Evolutionary conservation across 1,140 invertebrate genomes (phyloP), one percentile per base, ranked within the genome.

Genomic region (Calliphora vicina): DNA sequence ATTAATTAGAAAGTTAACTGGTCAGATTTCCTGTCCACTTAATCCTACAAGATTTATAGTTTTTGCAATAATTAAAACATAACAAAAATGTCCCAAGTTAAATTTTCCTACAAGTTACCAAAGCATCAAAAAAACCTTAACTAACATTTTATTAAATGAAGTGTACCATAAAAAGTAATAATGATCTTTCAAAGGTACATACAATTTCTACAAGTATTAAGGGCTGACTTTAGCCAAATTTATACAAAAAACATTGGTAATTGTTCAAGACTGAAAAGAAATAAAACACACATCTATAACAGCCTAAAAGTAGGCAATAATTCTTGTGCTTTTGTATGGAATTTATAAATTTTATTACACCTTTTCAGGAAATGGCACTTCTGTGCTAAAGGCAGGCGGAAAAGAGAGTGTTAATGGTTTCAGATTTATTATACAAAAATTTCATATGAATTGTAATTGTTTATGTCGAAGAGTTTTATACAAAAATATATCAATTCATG

Each of bases 361-460:
- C 61, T 67, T 67, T 25, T 67, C 8, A 17, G 17, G 13, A 61
- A 17, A 5, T 17, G 13, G 6, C n/a, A 13, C 1, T 61, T 61
- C n/a, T 17, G 13, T 61, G 3, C 50, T n/a, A n/a, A n/a, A n/a
- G n/a, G n/a, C n/a, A n/a, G n/a, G n/a, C n/a, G n/a, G n/a, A n/a
- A n/a, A n/a, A n/a, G 61, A n/a, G 61, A 23, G n/a, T 67, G 23
- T 67, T 67, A 67, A 67, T 67, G 61, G 61, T 67, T 67, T 67
- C 61, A 67, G 61, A 67, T 67, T 67, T 67, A 67, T 67, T 67
- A 67, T 67, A 17, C 5, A 20, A 23, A 67, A 23, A 67, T 23
- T 67, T 67, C 61, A 67, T 67, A 67, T 67, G 61, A 67, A 67
- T 67, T 67, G 61, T 67, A 67, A 67, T 67, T 67, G 61, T 67